Conservation (phyloP, 1,140 invertebrate species). For the Drosophila baimaii region DNA sequence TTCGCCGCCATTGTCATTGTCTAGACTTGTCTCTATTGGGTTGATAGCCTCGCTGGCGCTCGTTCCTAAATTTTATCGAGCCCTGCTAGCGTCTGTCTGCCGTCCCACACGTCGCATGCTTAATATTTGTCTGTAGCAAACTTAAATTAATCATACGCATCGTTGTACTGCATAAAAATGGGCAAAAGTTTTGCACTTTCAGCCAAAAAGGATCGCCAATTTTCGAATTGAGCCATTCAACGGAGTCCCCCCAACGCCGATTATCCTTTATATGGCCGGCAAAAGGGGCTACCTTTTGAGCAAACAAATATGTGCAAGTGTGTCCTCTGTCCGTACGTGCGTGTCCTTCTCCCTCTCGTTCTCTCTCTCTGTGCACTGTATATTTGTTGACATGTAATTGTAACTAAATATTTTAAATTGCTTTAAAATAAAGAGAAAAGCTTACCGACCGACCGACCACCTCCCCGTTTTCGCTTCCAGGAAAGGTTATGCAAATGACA, state of each 20-base stretch:
- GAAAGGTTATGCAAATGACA: slow-evolving; percentile 82
- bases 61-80: neutral
- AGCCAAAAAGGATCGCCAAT: slow-evolving; percentile 30
- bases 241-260: neutral
- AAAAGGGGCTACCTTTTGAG: slow-evolving; percentile 32
- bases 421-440: slow-evolving; percentile 76
- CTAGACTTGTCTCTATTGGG: slow-evolving; percentile 59
- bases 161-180: slow-evolving; percentile 62
- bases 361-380: slow-evolving; percentile 26
- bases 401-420: slow-evolving; percentile 83
- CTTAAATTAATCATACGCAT: slow-evolving; percentile 78
- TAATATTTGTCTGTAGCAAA: slow-evolving; percentile 69
- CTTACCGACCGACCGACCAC: slow-evolving; percentile 8
- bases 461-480: neutral
- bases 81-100: slow-evolving; percentile 6
- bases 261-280: neutral
- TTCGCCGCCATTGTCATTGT: slow-evolving; percentile 69
- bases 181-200: slow-evolving; percentile 25
- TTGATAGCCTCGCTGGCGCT: slow-evolving; percentile 36
- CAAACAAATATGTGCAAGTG: slow-evolving; percentile 65
- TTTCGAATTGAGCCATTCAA: slow-evolving; percentile 40
- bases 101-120: slow-evolving; percentile 45
- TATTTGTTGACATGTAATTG: slow-evolving; percentile 82
- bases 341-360: slow-evolving; percentile 28
- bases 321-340: slow-evolving; percentile 38